Base-by-base conservation (phyloP, 2,797 vertebrate species). In the Fistularia commersonii region DNA sequence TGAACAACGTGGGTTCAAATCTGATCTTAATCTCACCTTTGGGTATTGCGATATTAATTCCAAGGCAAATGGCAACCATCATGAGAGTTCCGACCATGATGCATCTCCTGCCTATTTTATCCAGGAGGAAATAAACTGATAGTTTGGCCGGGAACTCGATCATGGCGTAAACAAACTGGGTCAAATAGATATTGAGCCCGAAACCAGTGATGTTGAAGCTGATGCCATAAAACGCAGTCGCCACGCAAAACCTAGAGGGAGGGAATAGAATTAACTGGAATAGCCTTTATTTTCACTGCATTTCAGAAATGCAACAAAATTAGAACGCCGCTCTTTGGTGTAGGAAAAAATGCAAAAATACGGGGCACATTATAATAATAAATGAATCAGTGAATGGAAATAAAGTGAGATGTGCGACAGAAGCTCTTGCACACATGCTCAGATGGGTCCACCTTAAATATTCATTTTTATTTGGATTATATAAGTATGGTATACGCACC, bases 121-220 rank as follows among this genome's bases (percentile, higher is more conserved):
- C 91, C 80, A 95, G 84, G 2, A 90, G 59, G 51, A 84, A 60
- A 5, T 91, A 95, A 41, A 90, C 69, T 0, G 54, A 0, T 1
- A 92, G 0, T 86, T 97, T 97, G 69, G 91, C 82, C 12, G 95
- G 95, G 33, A 97, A 3, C 73, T 98, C 96, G 47, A 93, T 83
- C 2, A 70, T 3, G 0, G 80, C 90, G 0, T 93, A 95, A 9
- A 89, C 76, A 64, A 96, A 92, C 63, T 97, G 95, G 8, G 90
- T 94, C 34, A 95, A 80, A 62, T 95, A 95, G 23, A 92, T 76
- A 33, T 83, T 88, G 45, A 95, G 80, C 13, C 92, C 92, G 54
- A 97, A 91, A 44, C 92, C 91, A 0, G 88, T 83, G 50, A 95
- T 74, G 36, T 94, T 92, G 76, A 97, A 87, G 83, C 90, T 93